These are phyloP conservation scores for Novumbra hubbsi DNA, from an alignment of 2,797 vertebrate species.

Conservation along the genomic window DNA sequence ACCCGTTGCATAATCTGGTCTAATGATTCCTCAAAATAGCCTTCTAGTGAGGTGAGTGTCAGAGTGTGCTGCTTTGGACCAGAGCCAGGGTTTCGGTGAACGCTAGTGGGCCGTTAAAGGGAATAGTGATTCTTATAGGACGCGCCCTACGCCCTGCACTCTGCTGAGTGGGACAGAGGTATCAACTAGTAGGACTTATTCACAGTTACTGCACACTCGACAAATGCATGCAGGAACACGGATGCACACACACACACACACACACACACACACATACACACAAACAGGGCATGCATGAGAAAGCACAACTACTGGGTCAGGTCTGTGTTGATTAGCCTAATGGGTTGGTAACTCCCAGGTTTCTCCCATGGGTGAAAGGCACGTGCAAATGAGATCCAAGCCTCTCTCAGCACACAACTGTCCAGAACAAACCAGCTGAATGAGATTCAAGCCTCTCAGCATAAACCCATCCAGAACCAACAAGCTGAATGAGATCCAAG, in stretches of 20 bases:
- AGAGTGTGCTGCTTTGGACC: background rate
- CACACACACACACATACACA: background rate
- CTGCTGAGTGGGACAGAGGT: background rate
- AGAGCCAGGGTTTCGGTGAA: background rate
- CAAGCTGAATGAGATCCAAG: background rate
- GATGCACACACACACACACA: slow-evolving; percentile 4
- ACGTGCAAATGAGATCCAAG: too few species aligned
- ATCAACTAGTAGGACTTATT: background rate
- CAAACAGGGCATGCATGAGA: too few species aligned
- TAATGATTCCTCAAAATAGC: background rate
- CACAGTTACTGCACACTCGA: background rate
- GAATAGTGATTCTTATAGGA: background rate
- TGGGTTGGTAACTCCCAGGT: too few species aligned
- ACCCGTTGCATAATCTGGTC: background rate
- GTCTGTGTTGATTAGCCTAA: too few species aligned
- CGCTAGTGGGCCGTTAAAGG: background rate
- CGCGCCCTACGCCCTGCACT: background rate
- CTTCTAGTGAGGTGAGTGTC: background rate
- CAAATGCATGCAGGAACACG: background rate
- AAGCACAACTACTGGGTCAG: too few species aligned
- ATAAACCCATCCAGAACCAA: background rate
- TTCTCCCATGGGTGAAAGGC: too few species aligned
- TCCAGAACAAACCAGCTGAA: background rate
- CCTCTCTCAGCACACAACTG: too few species aligned
- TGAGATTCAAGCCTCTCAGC: background rate